phyloP scores from a whole-genome alignment of 2,888 invertebrate species.

The Idaea straminata region DNA sequence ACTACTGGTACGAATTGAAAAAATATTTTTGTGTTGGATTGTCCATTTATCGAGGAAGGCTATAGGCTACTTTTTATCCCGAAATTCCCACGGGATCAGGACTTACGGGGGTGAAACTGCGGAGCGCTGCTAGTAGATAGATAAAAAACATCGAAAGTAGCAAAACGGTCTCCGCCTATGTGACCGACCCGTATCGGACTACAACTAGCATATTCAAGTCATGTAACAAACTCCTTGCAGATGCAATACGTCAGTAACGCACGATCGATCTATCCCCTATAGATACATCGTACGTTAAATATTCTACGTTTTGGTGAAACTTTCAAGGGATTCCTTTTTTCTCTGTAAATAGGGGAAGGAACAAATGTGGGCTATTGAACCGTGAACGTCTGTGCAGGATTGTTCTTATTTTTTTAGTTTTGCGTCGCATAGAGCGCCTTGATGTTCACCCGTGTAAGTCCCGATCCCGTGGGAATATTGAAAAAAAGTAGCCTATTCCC shows the following conservation, averaged over 20 bases:
- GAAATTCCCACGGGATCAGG: too few species aligned
- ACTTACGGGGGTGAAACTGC: too few species aligned
- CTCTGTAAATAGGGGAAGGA: slow-evolving; percentile 44
- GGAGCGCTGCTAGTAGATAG: too few species aligned
- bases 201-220: slow-evolving; percentile 12
- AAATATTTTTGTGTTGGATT: too few species aligned
- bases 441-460: too few species aligned
- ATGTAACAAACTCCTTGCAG: slow-evolving; percentile 12
- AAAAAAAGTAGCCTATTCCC: too few species aligned
- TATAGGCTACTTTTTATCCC: too few species aligned
- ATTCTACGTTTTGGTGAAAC: slow-evolving; percentile 58
- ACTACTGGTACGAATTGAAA: too few species aligned
- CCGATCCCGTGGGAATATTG: too few species aligned
- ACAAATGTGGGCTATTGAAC: slow-evolving; percentile 46
- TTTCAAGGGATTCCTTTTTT: slow-evolving; percentile 48
- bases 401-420: slow-evolving; percentile 2
- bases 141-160: too few species aligned
- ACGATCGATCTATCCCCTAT: slow-evolving; percentile 43
- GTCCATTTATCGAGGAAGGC: too few species aligned
- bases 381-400: slow-evolving; percentile 37
- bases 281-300: slow-evolving; percentile 46
- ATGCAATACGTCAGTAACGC: slow-evolving; percentile 13
- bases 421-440: too few species aligned
- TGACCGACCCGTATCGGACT: not conserved
- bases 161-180: not conserved